These are phyloP conservation scores for Netelia melanura DNA, from an alignment of 2,888 invertebrate species.

Conservation along the genomic window DNA sequence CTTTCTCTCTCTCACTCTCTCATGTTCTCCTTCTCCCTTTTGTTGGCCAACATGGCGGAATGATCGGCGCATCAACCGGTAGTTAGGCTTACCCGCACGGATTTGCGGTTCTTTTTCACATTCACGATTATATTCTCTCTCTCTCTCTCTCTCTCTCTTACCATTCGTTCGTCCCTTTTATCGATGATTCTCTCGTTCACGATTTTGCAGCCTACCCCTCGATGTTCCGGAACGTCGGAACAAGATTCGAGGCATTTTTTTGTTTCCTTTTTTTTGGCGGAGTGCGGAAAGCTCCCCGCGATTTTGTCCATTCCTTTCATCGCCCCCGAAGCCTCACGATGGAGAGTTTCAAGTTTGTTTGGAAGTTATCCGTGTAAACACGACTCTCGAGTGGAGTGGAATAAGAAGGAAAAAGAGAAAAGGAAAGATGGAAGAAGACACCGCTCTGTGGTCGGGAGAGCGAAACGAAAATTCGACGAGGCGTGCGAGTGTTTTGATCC, in stretches of 20 bases:
- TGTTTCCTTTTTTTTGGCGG: slow-evolving; percentile 48
- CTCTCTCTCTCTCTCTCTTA: slow-evolving; percentile 39
- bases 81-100: slow-evolving; percentile 83
- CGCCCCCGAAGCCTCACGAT: slow-evolving; percentile 32
- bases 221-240: slow-evolving; percentile 59
- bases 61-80: slow-evolving; percentile 84
- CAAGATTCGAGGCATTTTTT: slow-evolving; percentile 44
- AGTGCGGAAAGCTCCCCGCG: slow-evolving; percentile 43
- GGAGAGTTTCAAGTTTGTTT: slow-evolving; percentile 63
- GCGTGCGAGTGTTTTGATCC: slow-evolving; percentile 63
- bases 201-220: slow-evolving; percentile 14
- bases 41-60: slow-evolving; percentile 84
- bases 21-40: slow-evolving; percentile 76
- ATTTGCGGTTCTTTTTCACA: slow-evolving; percentile 83
- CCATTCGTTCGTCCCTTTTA: slow-evolving; percentile 4
- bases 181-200: slow-evolving; percentile 3
- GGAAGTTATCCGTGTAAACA: slow-evolving; percentile 67
- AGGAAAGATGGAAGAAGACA: slow-evolving; percentile 26
- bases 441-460: not conserved
- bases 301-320: slow-evolving; percentile 23
- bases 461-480: slow-evolving; percentile 55
- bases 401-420: slow-evolving; percentile 35
- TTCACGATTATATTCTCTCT: slow-evolving; percentile 54
- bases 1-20: not conserved
- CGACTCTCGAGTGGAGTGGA: slow-evolving; percentile 53